A percentile compares a stretch with the other conserved stretches of the same genome.
phyloP scores from a whole-genome alignment of 1,140 invertebrate genomes.

The Teleopsis dalmanni region DNA sequence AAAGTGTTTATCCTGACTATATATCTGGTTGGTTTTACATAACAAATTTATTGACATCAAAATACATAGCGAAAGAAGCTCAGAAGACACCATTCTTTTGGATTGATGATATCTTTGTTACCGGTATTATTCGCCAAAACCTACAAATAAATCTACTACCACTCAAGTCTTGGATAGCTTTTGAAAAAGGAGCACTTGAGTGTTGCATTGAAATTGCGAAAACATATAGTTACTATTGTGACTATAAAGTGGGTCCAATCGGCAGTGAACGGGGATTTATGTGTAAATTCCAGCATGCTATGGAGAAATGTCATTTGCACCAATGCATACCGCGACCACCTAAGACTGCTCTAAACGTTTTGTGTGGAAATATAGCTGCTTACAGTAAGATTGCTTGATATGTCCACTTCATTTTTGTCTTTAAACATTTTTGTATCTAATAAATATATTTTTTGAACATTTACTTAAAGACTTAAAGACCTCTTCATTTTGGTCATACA shows the following conservation, averaged over 20 bases:
- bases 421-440: too few relatives aligned
- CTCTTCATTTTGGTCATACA: too few relatives aligned
- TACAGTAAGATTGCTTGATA: too few relatives aligned
- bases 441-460: too few relatives aligned
- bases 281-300: constrained; percentile 54
- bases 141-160: constrained; percentile 53
- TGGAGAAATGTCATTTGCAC: constrained; percentile 49
- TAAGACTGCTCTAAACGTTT: too few relatives aligned
- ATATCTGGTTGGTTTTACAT: constrained; percentile 79
- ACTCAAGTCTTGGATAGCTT: constrained; percentile 58
- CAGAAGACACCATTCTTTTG: constrained; percentile 58
- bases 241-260: constrained; percentile 64
- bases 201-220: constrained; percentile 61
- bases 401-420: too few relatives aligned
- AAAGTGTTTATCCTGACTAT: constrained; percentile 62
- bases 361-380: too few relatives aligned
- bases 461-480: too few relatives aligned
- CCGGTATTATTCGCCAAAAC: constrained; percentile 61
- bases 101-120: constrained; percentile 79
- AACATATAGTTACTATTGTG: constrained; percentile 46
- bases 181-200: constrained; percentile 61
- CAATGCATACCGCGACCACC: constrained; percentile 46
- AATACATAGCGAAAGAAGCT: constrained; percentile 48
- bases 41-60: constrained; percentile 53
- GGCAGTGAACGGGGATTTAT: constrained; percentile 61